A percentile compares a stretch with the other conserved stretches of the same genome.
phyloP scores from a whole-genome alignment of 1,140 invertebrate genomes.

The Drosophila rhopaloa region DNA sequence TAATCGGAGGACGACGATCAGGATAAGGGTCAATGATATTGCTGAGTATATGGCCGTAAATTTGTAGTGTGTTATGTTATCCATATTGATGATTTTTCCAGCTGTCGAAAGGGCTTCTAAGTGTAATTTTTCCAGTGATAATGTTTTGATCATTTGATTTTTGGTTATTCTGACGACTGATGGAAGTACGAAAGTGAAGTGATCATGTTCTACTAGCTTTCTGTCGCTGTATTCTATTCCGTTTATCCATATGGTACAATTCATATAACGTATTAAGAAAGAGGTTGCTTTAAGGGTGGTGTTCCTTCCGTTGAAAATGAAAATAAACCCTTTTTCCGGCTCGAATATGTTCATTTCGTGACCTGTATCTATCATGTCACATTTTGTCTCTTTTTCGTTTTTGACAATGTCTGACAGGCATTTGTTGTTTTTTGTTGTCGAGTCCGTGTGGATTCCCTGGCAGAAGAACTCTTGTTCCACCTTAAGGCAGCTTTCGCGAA shows the following conservation, averaged over 20 bases:
- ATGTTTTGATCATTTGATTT: too few relatives aligned
- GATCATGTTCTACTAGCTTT: constrained; percentile 2
- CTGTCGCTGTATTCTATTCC: constrained; percentile 2
- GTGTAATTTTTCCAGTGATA: too few relatives aligned
- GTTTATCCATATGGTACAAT: background rate
- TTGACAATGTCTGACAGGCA: constrained; percentile 14
- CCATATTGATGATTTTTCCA: background rate
- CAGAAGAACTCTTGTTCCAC: constrained; percentile 10
- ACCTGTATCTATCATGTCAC: too few relatives aligned
- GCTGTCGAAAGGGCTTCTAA: too few relatives aligned
- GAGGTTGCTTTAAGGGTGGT: background rate
- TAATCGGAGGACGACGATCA: background rate
- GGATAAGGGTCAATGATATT: constrained; percentile 7
- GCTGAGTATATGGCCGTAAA: background rate
- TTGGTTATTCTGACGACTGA: too few relatives aligned
- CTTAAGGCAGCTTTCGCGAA: constrained; percentile 8
- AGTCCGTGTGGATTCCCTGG: constrained; percentile 2
- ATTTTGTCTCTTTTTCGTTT: background rate
- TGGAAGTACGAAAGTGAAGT: constrained; percentile 6
- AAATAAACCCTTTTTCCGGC: constrained; percentile 2
- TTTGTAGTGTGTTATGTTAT: constrained; percentile 5
- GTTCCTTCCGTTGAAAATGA: constrained; percentile 5
- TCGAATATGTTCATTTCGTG: too few relatives aligned
- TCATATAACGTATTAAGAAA: background rate
- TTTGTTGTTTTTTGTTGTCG: constrained; percentile 5